Percentiles rank a stretch among this genome's conserved stretches.
phyloP scores from a whole-genome alignment of 2,797 vertebrate genomes.

The Lithobates sylvaticus region DNA sequence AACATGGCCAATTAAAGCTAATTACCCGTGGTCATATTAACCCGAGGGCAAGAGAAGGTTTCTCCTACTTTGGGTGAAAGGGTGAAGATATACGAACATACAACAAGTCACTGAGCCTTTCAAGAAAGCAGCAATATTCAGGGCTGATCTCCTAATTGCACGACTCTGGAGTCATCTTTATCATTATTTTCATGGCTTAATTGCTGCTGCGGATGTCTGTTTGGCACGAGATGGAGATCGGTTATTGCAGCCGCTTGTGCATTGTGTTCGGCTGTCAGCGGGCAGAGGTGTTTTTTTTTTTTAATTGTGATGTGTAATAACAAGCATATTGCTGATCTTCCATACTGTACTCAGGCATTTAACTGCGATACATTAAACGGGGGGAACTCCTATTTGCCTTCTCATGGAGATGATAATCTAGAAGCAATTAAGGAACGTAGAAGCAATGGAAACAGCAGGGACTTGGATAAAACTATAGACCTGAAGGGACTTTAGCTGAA shows the following conservation, averaged over 20 bases:
- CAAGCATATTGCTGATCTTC: background rate
- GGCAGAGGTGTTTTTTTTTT: background rate
- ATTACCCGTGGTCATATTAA: constrained; percentile 35
- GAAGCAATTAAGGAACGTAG: background rate
- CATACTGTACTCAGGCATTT: background rate
- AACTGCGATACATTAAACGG: background rate
- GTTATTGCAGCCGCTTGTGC: background rate
- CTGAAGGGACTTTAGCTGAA: background rate
- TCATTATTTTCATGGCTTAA: constrained; percentile 32
- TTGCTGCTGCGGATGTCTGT: constrained; percentile 18
- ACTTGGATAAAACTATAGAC: background rate
- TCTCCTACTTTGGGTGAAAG: constrained; percentile 2
- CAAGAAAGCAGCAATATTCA: background rate
- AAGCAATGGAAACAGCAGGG: background rate
- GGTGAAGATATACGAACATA: constrained; percentile 18
- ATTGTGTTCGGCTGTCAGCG: background rate
- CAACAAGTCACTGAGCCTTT: constrained; percentile 12
- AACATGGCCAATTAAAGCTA: constrained; percentile 51
- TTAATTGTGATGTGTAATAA: constrained; percentile 18
- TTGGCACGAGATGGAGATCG: background rate
- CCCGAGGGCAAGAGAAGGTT: background rate
- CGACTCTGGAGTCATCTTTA: constrained; percentile 8
- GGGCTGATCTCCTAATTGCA: constrained; percentile 17
- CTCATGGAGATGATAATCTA: background rate
- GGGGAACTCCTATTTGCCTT: background rate